phyloP scores from a whole-genome alignment of 2,113 vertebrate genomes.

The Ramphastos sulfuratus region DNA sequence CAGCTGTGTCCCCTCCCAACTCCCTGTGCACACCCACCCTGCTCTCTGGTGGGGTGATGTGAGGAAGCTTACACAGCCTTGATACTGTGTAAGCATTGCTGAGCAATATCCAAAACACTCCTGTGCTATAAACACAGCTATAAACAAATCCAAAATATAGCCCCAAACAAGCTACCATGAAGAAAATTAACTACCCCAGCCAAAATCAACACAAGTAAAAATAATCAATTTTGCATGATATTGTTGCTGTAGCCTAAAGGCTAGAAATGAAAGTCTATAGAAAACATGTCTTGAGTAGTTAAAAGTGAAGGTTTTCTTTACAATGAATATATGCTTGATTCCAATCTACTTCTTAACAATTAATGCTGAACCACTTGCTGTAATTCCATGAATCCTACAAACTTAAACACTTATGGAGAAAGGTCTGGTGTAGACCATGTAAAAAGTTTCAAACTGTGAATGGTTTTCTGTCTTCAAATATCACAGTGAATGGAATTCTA shows the following conservation, averaged over 20 bases:
- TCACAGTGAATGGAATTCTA: neutral
- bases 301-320: neutral
- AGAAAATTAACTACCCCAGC: neutral
- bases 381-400: neutral
- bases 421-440: accelerated
- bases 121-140: neutral
- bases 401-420: neutral
- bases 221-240: neutral
- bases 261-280: neutral
- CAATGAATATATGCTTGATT: neutral
- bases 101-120: neutral
- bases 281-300: neutral
- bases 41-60: neutral
- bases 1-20: neutral
- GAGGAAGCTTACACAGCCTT: neutral
- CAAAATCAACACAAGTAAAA: neutral
- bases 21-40: neutral
- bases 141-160: neutral
- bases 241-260: neutral
- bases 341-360: neutral
- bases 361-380: neutral
- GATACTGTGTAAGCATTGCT: neutral
- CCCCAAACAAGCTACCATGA: neutral
- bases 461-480: neutral
- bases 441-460: neutral